Evolutionary conservation across 2,797 vertebrate genomes (phyloP).

Genomic region (Acomys russatus): DNA sequence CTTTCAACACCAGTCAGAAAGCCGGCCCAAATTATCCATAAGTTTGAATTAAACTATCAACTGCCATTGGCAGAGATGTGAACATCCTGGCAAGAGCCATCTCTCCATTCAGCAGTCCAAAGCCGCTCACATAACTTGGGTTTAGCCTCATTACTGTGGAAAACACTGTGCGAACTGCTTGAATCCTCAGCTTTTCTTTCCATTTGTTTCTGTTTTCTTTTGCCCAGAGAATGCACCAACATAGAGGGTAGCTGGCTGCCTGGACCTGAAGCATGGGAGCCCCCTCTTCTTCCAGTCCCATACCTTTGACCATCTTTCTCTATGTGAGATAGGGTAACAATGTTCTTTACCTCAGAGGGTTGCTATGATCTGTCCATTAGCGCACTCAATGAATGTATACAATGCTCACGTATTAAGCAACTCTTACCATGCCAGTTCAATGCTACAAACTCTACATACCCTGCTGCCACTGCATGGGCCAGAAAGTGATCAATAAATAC

Average conservation of each 20-base stretch:
- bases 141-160: constrained; percentile 55
- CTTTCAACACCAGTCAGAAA: constrained; percentile 76
- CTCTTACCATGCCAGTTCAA: neutral
- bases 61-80: neutral
- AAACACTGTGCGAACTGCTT: neutral
- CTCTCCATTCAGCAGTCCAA: constrained; percentile 24
- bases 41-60: constrained; percentile 67
- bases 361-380: neutral
- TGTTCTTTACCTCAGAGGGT: neutral
- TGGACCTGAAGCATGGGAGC: neutral
- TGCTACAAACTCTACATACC: neutral
- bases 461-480: neutral
- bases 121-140: constrained; percentile 28
- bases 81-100: constrained; percentile 17
- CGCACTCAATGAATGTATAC: neutral
- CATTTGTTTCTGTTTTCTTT: neutral
- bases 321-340: neutral
- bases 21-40: constrained; percentile 62
- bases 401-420: neutral
- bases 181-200: neutral
- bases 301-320: neutral
- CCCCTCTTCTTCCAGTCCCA: neutral
- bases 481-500: constrained; percentile 20
- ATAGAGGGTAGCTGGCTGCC: neutral
- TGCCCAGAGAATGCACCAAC: constrained; percentile 16